Evolutionary conservation across 2,888 invertebrate species (phyloP), one percentile per base, ranked within the genome.

Genomic region (Catocala sponsa): DNA sequence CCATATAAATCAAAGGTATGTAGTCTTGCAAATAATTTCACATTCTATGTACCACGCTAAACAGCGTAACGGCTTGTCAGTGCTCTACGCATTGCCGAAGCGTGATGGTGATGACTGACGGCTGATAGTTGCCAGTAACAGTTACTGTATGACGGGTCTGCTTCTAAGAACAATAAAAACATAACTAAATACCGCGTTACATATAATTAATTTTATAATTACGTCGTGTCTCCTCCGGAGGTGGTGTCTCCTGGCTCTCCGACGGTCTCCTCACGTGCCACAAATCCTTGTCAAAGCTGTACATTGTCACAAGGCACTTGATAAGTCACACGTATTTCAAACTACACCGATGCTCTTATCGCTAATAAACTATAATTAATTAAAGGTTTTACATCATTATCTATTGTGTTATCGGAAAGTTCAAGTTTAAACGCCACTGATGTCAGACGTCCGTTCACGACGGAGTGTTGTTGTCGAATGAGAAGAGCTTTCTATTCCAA

Each of bases 261-360:
- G 88, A 88, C 13, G 90, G 85, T 41, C 84, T 80, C 56, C 90
- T 82, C 68, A 94, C 94, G 71, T 94, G 94, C 94, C 94, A 94
- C 69, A 94, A 74, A 70, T 94, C 94, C 74, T 90, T 92, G 76
- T 94, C 94, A 72, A 94, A 94, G 78, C 94, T 94, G 68, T 90
- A 94, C 94, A 94, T 94, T 59, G 67, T 78, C 71, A 63, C 64
- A 69, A 71, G 68, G 58, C 71, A 75, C 73, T 62, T 41, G 25
- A 13, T 12, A 53, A 52, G 47, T 58, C 51, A 58, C 58, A 69
- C 63, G 50, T 53, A 55, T 25, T 59, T 38, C 51, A 71, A 55
- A 59, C 46, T 65, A 50, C 51, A 58, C 54, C 67, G 48, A 63
- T 47, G 65, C 25, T 32, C 55, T 38, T 49, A 64, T 50, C 68